phyloP scores from a whole-genome alignment of 2,888 invertebrate genomes.

The Laspeyria flexula region DNA sequence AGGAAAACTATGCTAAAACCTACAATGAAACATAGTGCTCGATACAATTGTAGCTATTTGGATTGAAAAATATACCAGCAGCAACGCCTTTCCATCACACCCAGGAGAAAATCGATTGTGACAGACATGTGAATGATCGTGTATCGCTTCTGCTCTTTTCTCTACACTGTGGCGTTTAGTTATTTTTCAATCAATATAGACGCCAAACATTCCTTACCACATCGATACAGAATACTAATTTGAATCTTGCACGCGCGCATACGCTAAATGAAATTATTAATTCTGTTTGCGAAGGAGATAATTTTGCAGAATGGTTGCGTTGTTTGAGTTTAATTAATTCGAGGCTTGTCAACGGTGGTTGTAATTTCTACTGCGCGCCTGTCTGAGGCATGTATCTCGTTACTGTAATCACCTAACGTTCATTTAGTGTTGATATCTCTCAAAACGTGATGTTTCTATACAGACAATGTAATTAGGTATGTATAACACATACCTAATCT shows the following conservation, averaged over 20 bases:
- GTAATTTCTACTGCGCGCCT: conserved; percentile 75
- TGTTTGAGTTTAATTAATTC: conserved; percentile 85
- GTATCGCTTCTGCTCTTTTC: conserved; percentile 3
- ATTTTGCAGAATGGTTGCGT: conserved; percentile 77
- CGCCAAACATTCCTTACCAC: conserved; percentile 11
- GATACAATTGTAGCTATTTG: too few species aligned
- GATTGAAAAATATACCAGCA: too few species aligned
- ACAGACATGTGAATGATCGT: conserved; percentile 26
- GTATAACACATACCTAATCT: too few species aligned
- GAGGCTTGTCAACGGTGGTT: conserved; percentile 80
- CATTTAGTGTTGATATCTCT: conserved; percentile 56
- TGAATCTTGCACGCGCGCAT: conserved; percentile 55
- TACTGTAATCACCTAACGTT: conserved; percentile 71
- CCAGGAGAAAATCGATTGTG: conserved; percentile 23
- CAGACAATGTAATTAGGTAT: conserved; percentile 20
- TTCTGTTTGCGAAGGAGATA: conserved; percentile 78
- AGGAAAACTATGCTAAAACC: too few species aligned
- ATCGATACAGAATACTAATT: conserved; percentile 51
- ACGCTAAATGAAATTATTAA: conserved; percentile 76
- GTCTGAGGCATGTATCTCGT: conserved; percentile 74
- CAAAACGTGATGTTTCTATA: conserved; percentile 27
- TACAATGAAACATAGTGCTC: too few species aligned
- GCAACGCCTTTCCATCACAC: too few species aligned
- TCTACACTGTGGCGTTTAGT: not conserved
- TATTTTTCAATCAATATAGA: conserved; percentile 14